phyloP scores from a whole-genome alignment of 2,797 vertebrate genomes.

The Poeciliopsis turneri region DNA sequence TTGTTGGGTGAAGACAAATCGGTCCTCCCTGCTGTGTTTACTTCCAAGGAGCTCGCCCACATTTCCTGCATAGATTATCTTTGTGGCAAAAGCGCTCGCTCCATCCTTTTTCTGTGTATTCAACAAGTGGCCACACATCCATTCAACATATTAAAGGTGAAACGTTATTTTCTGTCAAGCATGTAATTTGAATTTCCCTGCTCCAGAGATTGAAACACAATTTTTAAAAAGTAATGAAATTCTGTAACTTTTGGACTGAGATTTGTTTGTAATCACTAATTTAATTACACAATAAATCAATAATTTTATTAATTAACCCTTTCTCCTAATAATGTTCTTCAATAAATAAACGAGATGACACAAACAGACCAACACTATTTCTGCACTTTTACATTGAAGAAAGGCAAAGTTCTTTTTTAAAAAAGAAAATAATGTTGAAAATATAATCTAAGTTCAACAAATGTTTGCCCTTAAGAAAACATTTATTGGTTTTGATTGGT shows the following conservation, averaged over 20 bases:
- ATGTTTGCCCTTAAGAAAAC: background rate
- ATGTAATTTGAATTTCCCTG: background rate
- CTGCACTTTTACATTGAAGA: background rate
- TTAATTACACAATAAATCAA: background rate
- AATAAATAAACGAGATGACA: background rate
- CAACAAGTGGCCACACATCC: background rate
- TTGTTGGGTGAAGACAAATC: background rate
- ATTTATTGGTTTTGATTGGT: background rate
- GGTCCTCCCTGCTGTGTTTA: background rate
- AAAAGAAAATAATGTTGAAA: background rate
- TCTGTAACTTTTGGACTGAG: no score
- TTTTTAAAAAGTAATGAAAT: no score
- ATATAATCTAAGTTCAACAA: background rate
- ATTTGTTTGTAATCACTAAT: background rate
- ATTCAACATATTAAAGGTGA: background rate
- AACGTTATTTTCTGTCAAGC: background rate
- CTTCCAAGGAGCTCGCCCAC: constrained; percentile 1
- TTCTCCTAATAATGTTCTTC: background rate
- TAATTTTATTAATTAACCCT: background rate
- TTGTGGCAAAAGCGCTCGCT: background rate
- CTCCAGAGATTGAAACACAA: background rate
- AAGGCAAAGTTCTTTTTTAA: no score
- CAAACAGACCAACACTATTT: background rate
- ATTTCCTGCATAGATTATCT: constrained; percentile 7
- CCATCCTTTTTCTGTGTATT: background rate